phyloP scores from a whole-genome alignment of 2,113 vertebrate species.

The Axis porcinus region DNA sequence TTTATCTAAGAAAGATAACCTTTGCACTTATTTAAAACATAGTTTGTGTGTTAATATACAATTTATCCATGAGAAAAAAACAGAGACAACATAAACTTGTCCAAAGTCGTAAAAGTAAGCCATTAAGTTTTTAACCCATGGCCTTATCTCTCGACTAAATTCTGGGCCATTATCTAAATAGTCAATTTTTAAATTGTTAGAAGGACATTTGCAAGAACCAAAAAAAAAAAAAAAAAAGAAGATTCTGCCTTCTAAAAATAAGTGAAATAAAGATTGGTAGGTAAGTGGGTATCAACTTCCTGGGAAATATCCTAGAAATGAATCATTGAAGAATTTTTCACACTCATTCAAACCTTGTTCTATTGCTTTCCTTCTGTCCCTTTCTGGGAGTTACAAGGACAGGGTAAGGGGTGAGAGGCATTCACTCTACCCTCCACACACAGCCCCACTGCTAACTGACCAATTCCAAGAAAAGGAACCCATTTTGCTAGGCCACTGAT shows the following conservation, averaged over 20 bases:
- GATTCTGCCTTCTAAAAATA: background rate
- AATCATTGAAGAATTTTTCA: background rate
- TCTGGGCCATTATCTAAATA: background rate
- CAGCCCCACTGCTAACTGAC: background rate
- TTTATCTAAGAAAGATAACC: background rate
- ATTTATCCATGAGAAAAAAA: background rate
- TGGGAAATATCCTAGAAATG: background rate
- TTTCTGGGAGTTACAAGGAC: background rate
- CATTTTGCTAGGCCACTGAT: background rate
- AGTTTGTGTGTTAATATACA: background rate
- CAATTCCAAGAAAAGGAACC: background rate
- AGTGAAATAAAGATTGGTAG: background rate
- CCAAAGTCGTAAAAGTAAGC: background rate
- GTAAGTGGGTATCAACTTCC: background rate
- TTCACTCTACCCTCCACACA: background rate
- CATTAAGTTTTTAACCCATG: background rate
- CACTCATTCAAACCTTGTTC: background rate
- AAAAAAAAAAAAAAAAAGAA: background rate
- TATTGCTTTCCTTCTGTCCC: background rate
- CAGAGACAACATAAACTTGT: background rate
- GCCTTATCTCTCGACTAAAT: background rate
- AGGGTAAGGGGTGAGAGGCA: background rate
- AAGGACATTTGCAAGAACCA: background rate
- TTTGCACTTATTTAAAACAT: constrained; percentile 17
- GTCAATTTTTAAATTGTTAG: background rate